Evolutionary conservation across 1,140 invertebrate genomes (phyloP).

Genomic region (Belonocnema kinseyi): DNA sequence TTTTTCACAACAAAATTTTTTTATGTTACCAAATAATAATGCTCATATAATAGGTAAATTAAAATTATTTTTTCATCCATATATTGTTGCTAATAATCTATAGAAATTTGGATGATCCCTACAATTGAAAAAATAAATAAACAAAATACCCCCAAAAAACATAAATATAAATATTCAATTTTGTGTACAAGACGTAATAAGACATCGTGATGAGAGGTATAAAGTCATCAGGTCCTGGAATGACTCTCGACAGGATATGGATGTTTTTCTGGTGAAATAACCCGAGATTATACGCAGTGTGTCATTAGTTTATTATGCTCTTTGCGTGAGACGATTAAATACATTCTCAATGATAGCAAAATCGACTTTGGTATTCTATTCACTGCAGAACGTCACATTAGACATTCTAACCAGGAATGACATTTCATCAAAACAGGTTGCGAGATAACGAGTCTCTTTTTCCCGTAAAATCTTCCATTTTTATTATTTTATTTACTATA

Average conservation of each 20-base stretch:
- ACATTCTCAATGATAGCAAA: background rate
- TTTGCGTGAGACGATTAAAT: slow-evolving; percentile 3
- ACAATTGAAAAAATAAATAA: too few relatives aligned
- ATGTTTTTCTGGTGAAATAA: slow-evolving; percentile 14
- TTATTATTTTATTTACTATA: too few relatives aligned
- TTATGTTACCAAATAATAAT: too few relatives aligned
- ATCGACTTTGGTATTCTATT: background rate
- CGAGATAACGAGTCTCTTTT: too few relatives aligned
- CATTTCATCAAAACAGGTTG: background rate
- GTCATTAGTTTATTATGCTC: slow-evolving; percentile 16
- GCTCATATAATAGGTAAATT: too few relatives aligned
- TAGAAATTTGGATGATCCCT: too few relatives aligned
- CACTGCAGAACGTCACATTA: background rate
- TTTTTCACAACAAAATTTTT: too few relatives aligned
- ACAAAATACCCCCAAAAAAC: too few relatives aligned
- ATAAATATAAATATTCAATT: background rate
- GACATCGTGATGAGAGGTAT: background rate
- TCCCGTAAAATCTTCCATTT: too few relatives aligned
- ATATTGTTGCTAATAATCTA: too few relatives aligned
- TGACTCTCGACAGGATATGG: slow-evolving; percentile 5
- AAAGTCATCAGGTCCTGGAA: slow-evolving; percentile 12
- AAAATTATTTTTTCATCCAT: too few relatives aligned
- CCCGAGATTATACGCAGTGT: slow-evolving; percentile 6
- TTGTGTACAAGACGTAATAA: background rate
- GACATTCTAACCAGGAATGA: background rate